Evolutionary conservation across 2,888 invertebrate species (phyloP).

Genomic region (Steinernema carpocapsae): DNA sequence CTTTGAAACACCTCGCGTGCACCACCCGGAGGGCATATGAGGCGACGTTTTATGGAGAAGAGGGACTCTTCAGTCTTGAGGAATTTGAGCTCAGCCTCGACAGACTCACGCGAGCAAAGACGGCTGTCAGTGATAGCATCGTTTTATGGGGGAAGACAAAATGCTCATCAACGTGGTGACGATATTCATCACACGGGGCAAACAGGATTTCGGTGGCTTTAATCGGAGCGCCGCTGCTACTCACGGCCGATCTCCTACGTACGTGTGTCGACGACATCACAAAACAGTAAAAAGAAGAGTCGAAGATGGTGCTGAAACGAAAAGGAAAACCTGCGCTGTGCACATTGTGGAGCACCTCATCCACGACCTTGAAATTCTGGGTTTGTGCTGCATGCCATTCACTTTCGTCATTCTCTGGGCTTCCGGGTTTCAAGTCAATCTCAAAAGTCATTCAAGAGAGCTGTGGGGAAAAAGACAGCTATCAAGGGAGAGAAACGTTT

Average conservation of each 20-base stretch:
- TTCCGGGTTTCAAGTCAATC: neutral
- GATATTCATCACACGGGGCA: neutral
- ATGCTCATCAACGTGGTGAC: neutral
- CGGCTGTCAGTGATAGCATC: too few relatives aligned
- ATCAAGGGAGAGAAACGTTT: neutral
- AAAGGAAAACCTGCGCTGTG: conserved; percentile 7
- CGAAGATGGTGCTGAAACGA: neutral
- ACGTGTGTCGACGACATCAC: neutral
- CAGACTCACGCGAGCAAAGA: too few relatives aligned
- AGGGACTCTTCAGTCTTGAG: conserved; percentile 1
- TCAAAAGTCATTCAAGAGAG: too few relatives aligned
- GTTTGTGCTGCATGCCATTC: too few relatives aligned
- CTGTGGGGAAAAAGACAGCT: neutral
- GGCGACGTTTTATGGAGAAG: too few relatives aligned
- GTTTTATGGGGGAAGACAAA: too few relatives aligned
- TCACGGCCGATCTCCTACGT: neutral
- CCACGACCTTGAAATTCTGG: conserved; percentile 3
- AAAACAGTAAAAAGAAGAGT: neutral
- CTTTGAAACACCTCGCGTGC: conserved; percentile 27
- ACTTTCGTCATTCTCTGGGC: too few relatives aligned
- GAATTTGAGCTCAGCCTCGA: conserved; percentile 4
- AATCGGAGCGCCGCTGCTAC: neutral
- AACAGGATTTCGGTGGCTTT: conserved; percentile 30
- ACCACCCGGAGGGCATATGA: too few relatives aligned
- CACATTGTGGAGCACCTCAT: too few relatives aligned